These are phyloP conservation scores for Venustoraphidia nigricollis DNA, from an alignment of 2,888 invertebrate species.

Conservation along the genomic window DNA sequence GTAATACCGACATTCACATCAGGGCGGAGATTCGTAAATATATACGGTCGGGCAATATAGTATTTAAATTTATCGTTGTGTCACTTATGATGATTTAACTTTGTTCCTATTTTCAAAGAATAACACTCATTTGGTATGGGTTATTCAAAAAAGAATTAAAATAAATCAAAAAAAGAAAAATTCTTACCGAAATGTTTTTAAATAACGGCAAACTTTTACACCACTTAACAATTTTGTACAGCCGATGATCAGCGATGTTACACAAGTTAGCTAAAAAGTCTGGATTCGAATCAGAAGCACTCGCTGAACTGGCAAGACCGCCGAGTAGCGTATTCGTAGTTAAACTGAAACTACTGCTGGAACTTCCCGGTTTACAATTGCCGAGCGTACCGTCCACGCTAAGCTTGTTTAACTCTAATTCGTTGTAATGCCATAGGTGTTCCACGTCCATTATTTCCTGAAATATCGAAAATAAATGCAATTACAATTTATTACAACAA, in stretches of 20 bases:
- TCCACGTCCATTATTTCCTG: constrained; percentile 94
- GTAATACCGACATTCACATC: too few species aligned
- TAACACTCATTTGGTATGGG: too few species aligned
- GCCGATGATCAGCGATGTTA: constrained; percentile 86
- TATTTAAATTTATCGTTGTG: too few species aligned
- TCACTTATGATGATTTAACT: too few species aligned
- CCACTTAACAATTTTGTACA: constrained; percentile 97
- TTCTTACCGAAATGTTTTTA: constrained; percentile 80
- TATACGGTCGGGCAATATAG: too few species aligned
- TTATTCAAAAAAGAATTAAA: neutral
- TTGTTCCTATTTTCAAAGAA: too few species aligned
- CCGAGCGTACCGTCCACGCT: constrained; percentile 22
- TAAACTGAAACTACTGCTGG: constrained; percentile 25
- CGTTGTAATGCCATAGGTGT: constrained; percentile 89
- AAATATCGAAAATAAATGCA: constrained; percentile 12
- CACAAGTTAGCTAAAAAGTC: constrained; percentile 81
- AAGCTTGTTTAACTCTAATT: constrained; percentile 56
- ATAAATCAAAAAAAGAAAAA: neutral
- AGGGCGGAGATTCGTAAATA: too few species aligned
- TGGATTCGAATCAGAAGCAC: constrained; percentile 47
- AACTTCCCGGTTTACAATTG: constrained; percentile 23
- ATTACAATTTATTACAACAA: neutral
- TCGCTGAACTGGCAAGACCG: constrained; percentile 33
- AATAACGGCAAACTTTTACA: constrained; percentile 93
- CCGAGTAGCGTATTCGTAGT: constrained; percentile 38